phyloP scores from a whole-genome alignment of 1,140 invertebrate genomes.

The fruit fly (Drosophila melanogaster) region DNA sequence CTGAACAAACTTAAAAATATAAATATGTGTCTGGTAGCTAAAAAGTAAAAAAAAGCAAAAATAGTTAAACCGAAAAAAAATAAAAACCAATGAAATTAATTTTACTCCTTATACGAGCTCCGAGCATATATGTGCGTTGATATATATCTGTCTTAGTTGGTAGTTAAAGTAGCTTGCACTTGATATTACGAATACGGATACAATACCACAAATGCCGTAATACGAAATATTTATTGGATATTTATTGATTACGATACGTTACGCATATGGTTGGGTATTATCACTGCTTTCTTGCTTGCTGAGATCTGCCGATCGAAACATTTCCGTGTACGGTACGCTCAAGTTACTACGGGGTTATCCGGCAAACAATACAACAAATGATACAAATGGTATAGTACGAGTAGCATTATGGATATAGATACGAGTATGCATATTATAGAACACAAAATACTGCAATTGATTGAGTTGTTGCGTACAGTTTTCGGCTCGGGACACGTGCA shows the following conservation, averaged over 20 bases:
- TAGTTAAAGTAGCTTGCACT: conserved; percentile 51
- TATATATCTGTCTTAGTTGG: conserved; percentile 47
- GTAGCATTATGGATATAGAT: conserved; percentile 52
- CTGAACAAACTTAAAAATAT: not conserved
- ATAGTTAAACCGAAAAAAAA: not conserved
- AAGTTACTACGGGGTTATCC: conserved; percentile 49
- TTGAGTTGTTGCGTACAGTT: conserved; percentile 52
- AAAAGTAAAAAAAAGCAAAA: not conserved
- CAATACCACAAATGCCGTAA: conserved; percentile 52
- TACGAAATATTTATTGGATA: conserved; percentile 36
- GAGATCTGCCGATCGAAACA: conserved; percentile 54
- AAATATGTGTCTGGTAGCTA: not conserved
- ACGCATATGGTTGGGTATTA: conserved; percentile 30
- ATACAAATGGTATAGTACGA: conserved; percentile 57
- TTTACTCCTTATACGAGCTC: not conserved
- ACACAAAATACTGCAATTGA: conserved; percentile 58
- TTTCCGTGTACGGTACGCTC: conserved; percentile 57
- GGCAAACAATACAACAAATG: conserved; percentile 60
- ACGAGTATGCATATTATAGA: conserved; percentile 55
- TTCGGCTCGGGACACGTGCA: conserved; percentile 70
- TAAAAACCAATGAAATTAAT: not conserved
- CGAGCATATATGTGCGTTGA: conserved; percentile 21
- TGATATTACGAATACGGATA: conserved; percentile 52
- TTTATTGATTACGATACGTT: conserved; percentile 46
- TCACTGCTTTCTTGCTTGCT: conserved; percentile 41